These are phyloP conservation scores for Ectobius pallidus DNA, from an alignment of 2,888 invertebrate genomes.

Conservation along the genomic window DNA sequence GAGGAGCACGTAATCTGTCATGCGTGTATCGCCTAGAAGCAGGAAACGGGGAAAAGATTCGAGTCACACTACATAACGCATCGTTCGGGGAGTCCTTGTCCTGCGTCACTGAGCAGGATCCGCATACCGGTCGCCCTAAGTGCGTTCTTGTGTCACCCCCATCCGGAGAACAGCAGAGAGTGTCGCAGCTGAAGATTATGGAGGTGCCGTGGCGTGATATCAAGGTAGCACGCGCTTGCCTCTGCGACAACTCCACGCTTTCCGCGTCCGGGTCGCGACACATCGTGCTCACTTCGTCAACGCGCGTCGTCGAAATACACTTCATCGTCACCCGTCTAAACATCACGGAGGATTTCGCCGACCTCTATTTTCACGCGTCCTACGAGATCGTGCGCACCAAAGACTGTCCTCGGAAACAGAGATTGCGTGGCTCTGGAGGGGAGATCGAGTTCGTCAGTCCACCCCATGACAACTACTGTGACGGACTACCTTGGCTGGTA, in stretches of 20 bases:
- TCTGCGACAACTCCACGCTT: conserved; percentile 73
- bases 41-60: conserved; percentile 62
- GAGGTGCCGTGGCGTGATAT: conserved; percentile 76
- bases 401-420: conserved; percentile 69
- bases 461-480: conserved; percentile 69
- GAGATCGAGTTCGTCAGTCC: conserved; percentile 64
- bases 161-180: conserved; percentile 52
- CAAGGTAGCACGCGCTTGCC: conserved; percentile 73
- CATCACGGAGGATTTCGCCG: conserved; percentile 81
- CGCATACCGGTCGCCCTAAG: conserved; percentile 71
- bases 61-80: conserved; percentile 71
- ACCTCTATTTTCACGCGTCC: conserved; percentile 77
- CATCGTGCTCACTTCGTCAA: conserved; percentile 67
- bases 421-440: conserved; percentile 61
- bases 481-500: conserved; percentile 79
- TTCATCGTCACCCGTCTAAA: conserved; percentile 76
- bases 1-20: conserved; percentile 76
- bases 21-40: conserved; percentile 80
- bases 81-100: conserved; percentile 69
- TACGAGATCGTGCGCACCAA: conserved; percentile 69
- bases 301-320: conserved; percentile 74
- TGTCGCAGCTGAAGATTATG: conserved; percentile 65
- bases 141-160: conserved; percentile 56
- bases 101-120: conserved; percentile 73
- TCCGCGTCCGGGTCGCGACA: conserved; percentile 59